Percentiles rank a stretch among this genome's conserved stretches.
phyloP scores from a whole-genome alignment of 2,888 invertebrate species.

The Xylophagus ater region DNA sequence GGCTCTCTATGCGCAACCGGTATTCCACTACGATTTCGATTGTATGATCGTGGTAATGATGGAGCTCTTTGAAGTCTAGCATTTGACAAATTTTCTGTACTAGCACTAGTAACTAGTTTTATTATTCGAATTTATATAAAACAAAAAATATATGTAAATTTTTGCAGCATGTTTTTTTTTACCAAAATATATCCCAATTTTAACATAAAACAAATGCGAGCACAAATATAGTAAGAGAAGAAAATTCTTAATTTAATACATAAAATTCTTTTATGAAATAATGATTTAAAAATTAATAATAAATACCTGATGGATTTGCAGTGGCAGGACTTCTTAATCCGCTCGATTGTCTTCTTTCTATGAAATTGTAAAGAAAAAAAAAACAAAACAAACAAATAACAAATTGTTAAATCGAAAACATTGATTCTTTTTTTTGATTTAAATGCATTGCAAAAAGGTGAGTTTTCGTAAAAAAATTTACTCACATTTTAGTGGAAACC shows the following conservation, averaged over 20 bases:
- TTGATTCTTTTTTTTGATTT: too few relatives aligned
- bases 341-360: slow-evolving; percentile 24
- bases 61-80: slow-evolving; percentile 46
- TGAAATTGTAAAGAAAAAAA: slow-evolving; percentile 7
- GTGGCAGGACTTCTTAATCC: slow-evolving; percentile 26
- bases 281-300: neutral
- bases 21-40: slow-evolving; percentile 48
- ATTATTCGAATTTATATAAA: slow-evolving; percentile 6
- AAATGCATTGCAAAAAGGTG: too few relatives aligned
- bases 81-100: slow-evolving; percentile 48
- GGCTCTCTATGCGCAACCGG: slow-evolving; percentile 38
- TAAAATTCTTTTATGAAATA: slow-evolving; percentile 8
- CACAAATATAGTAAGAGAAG: slow-evolving; percentile 17
- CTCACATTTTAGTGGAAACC: too few relatives aligned
- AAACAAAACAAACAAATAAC: slow-evolving; percentile 5
- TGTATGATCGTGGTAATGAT: slow-evolving; percentile 47
- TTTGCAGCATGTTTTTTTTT: neutral
- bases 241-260: slow-evolving; percentile 11
- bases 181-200: slow-evolving; percentile 1
- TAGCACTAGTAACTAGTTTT: slow-evolving; percentile 28
- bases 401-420: too few relatives aligned
- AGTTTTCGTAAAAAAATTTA: too few relatives aligned
- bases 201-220: slow-evolving; percentile 13
- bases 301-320: slow-evolving; percentile 23
- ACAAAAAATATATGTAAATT: neutral